Evolutionary conservation across 2,888 invertebrate genomes (phyloP), one percentile per base, ranked within the genome.

Genomic region (Agrenia bidenticulata): DNA sequence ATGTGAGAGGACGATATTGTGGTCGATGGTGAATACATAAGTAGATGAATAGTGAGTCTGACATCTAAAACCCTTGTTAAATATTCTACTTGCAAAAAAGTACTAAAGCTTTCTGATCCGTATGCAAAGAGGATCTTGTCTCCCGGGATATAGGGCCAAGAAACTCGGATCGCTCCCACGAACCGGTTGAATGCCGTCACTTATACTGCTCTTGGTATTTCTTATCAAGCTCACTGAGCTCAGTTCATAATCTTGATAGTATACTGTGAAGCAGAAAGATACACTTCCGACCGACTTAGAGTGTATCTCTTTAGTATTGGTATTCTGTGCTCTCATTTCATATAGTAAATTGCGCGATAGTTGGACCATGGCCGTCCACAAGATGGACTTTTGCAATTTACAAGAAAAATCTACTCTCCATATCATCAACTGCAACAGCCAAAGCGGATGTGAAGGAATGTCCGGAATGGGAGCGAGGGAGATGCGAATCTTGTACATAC

Each of bases 61-160:
- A 50, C 42, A 61, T n/a, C 23, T 19, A 41, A 54, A 41, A 39
- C 53, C 54, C 42, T 61, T 61, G 54, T 61, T 61, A 42, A 50
- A 27, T 54, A 61, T 61, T 61, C 61, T 27, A 19, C 7, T 37
- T 32, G 37, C 27, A 11, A 17, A 61, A 49, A 42, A 53, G 61
- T 53, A 61, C 51, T 53, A 53, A 61, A 41, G 53, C 27, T 53
- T 61, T 61, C 53, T 61, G 42, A 53, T 61, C 61, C 61, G 61
- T 61, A 53, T 61, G 61, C 41, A 54, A 61, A 61, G 51, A 41
- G 61, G 54, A 54, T 53, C 24, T 39, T 37, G 27, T 60, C 60
- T 60, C 50, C 37, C 24, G 60, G 37, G 60, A 60, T 60, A 49
- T 60, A 60, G 50, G 51, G 27, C 60, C 49, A 39, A 21, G 37